Evolutionary conservation across 2,113 vertebrate genomes (phyloP), one percentile per base, ranked within the genome.

Genomic region (Pao palembangensis): DNA sequence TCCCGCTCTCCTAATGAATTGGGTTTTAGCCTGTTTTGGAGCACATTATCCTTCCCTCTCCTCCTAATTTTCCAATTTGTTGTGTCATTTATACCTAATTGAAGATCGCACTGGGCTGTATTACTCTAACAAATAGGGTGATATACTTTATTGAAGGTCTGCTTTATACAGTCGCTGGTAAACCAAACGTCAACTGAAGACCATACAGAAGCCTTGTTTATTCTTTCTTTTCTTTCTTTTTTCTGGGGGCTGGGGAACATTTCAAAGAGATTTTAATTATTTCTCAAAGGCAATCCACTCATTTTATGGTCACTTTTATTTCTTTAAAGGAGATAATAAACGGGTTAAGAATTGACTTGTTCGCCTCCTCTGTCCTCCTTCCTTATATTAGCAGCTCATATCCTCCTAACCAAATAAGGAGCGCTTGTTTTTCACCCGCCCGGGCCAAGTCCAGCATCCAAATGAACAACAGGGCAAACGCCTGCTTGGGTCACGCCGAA

Each of bases 1-100:
- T 58, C 74, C 73, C 72, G 56, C 57, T 78, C 64, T 83, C 56
- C 64, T 91, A 92, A 91, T 92, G 82, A 92, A 92, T 92, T 91
- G 88, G 34, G 85, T 91, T 91, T 91, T 88, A 89, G 85, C 67
- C 87, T 84, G 80, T 91, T 92, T 92, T 81, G 82, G 76, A 88
- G 85, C 84, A 88, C 91, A 91, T 91, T 91, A 90, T 85, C 81
- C 85, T 83, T 82, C 87, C 87, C 89, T 87, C 86, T 84, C 83
- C 72, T 80, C 83, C 87, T 91, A 90, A 91, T 91, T 91, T 91
- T 91, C 86, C 90, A 91, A 92, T 92, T 90, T 91, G 88, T 89
- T 89, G 78, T 91, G 85, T 91, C 88, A 91, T 91, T 91, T 91
- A 88, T 70, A 73, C 60, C 86, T 91, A 91, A 92, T 92, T 89